These are phyloP conservation scores for Metaphire vulgaris DNA, from an alignment of 1,140 invertebrate species.

Conservation along the genomic window DNA sequence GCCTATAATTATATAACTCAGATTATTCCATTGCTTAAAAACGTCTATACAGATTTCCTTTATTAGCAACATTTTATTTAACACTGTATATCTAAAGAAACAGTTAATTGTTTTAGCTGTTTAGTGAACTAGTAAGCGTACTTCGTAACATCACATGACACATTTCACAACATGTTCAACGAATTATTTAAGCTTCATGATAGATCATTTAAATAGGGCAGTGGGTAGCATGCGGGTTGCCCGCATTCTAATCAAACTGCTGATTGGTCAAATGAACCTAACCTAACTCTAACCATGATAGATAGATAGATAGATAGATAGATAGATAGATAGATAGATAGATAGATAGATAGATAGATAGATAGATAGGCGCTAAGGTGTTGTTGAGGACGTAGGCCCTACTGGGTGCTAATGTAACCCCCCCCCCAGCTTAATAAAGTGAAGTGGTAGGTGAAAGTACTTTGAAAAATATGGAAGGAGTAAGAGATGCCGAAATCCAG, in stretches of 20 bases:
- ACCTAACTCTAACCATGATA: background rate
- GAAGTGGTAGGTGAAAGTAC: background rate
- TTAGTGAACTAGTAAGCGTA: background rate
- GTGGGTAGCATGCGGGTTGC: too few relatives aligned
- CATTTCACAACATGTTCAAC: too few relatives aligned
- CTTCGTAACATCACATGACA: background rate
- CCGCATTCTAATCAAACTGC: too few relatives aligned
- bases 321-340: conserved; percentile 2
- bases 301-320: background rate
- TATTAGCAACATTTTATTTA: too few relatives aligned
- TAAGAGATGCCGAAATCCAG: background rate
- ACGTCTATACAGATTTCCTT: background rate
- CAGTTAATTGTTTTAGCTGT: too few relatives aligned
- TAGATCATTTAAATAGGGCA: too few relatives aligned
- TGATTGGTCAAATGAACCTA: too few relatives aligned
- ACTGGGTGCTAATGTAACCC: too few relatives aligned
- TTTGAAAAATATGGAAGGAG: background rate
- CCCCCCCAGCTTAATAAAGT: too few relatives aligned
- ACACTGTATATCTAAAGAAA: too few relatives aligned
- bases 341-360: background rate
- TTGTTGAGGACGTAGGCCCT: background rate
- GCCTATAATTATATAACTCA: background rate
- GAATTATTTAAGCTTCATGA: too few relatives aligned
- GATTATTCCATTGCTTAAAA: background rate
- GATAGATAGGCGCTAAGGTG: background rate